These are phyloP conservation scores for Helleia helle DNA, from an alignment of 2,888 invertebrate genomes.

Conservation along the genomic window DNA sequence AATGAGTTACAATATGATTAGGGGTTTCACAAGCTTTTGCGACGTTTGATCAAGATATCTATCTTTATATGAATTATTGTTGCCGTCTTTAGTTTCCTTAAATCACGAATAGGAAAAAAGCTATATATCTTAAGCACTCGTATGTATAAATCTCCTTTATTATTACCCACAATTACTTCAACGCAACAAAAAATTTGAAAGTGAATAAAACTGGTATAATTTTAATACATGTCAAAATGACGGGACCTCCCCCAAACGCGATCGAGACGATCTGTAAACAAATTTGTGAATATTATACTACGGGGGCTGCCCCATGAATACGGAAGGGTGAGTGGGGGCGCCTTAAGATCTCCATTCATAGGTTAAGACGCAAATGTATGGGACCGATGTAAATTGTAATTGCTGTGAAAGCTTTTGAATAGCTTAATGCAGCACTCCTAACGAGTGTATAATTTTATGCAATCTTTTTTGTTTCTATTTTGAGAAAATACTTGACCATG, in stretches of 20 bases:
- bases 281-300: constrained; percentile 68
- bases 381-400: constrained; percentile 35
- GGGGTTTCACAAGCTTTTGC: too few relatives aligned
- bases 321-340: constrained; percentile 47
- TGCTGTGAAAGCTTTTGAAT: constrained; percentile 30
- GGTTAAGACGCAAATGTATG: constrained; percentile 47
- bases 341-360: constrained; percentile 62
- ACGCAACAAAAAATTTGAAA: background rate
- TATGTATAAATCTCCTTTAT: too few relatives aligned
- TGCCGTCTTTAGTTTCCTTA: too few relatives aligned
- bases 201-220: constrained; percentile 1
- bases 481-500: too few relatives aligned
- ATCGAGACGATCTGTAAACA: constrained; percentile 48
- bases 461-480: background rate
- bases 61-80: too few relatives aligned
- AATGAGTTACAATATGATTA: too few relatives aligned
- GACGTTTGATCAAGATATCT: too few relatives aligned
- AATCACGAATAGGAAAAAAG: too few relatives aligned
- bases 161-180: too few relatives aligned
- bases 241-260: background rate
- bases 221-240: constrained; percentile 1
- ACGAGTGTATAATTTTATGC: background rate
- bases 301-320: constrained; percentile 52
- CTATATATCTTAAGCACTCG: too few relatives aligned
- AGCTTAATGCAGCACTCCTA: constrained; percentile 9